Base-by-base conservation (phyloP, 2,888 invertebrate species). In the Smittia aterrima region DNA sequence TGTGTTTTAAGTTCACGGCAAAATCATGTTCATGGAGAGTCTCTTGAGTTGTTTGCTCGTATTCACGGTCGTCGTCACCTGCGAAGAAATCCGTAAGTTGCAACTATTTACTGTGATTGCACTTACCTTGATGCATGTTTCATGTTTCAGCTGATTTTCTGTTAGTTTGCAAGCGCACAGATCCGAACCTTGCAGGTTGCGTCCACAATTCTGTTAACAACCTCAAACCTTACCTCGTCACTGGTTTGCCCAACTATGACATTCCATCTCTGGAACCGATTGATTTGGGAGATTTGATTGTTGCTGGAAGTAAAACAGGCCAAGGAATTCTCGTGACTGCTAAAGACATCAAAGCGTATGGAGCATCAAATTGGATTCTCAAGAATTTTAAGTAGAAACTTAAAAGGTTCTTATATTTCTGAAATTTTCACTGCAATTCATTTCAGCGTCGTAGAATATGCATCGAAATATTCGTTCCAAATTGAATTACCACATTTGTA, bases 401-500 rank as follows among this genome's bases (percentile, higher is more conserved):
- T 58, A 22, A 22, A 18, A 58, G 18, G 13, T 22, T 27, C 64
- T 62, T 64, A 53, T n/a, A 47, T 11, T 47, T 47, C 13, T 16
- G 47, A 47, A 16, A 47, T 7, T 47, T 7, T 47, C 38, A 13
- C 16, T 47, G 7, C n/a, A 47, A 47, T 11, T 47, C 16, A 47
- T 79, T 78, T 13, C 76, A 84, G 84, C 16, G 78, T 80, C 11
- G 79, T 84, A 83, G 53, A 79, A 82, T 3, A 81, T 81, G 1
- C 76, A 83, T 20, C 78, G 77, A 24, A 83, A 83, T 77, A 76
- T 32, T 78, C 79, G 7, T 78, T 85, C 18, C 83, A 85, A 58
- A 79, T 87, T 1, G 80, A 81, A 18, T 78, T 88, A n/a, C 86
- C 87, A 0, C 81, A 82, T 76, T 78, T 88, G 22, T 79, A 80